Evolutionary conservation across 2,113 vertebrate genomes (phyloP).

Genomic region (Deroptyus accipitrinus): DNA sequence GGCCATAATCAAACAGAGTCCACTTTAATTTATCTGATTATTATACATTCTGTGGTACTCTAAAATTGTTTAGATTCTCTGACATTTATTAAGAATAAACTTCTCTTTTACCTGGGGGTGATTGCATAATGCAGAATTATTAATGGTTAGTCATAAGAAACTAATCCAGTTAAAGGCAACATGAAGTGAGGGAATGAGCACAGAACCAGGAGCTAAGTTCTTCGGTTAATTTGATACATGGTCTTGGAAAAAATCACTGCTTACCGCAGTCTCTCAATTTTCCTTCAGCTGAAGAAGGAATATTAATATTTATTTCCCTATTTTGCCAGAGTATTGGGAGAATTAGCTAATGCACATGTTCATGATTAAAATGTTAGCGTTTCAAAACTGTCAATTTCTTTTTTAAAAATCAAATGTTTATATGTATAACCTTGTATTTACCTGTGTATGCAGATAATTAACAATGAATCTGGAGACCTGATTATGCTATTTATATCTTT

Average conservation of each 20-base stretch:
- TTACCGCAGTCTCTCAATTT: not conserved
- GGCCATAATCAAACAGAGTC: not conserved
- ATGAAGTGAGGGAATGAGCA: conserved; percentile 23
- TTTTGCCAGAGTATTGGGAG: not conserved
- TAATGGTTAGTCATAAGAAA: conserved; percentile 41
- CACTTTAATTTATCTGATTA: conserved; percentile 48
- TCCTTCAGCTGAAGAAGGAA: not conserved
- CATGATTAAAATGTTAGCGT: not conserved
- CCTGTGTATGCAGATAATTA: not conserved
- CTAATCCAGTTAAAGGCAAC: conserved; percentile 41
- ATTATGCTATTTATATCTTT: not conserved
- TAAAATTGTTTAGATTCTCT: conserved; percentile 21
- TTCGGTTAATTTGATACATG: conserved; percentile 9
- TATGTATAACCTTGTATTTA: not conserved
- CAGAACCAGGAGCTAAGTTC: not conserved
- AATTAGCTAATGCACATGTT: not conserved
- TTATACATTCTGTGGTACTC: conserved; percentile 3
- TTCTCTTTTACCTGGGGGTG: conserved; percentile 5
- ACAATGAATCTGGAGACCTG: not conserved
- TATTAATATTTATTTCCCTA: not conserved
- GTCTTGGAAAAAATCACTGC: not conserved
- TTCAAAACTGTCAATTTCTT: not conserved
- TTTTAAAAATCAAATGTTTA: not conserved
- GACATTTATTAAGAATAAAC: conserved; percentile 53
- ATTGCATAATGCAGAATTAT: conserved; percentile 16